Evolutionary conservation across 2,888 invertebrate species (phyloP).

Genomic region (Cantharis rufa): DNA sequence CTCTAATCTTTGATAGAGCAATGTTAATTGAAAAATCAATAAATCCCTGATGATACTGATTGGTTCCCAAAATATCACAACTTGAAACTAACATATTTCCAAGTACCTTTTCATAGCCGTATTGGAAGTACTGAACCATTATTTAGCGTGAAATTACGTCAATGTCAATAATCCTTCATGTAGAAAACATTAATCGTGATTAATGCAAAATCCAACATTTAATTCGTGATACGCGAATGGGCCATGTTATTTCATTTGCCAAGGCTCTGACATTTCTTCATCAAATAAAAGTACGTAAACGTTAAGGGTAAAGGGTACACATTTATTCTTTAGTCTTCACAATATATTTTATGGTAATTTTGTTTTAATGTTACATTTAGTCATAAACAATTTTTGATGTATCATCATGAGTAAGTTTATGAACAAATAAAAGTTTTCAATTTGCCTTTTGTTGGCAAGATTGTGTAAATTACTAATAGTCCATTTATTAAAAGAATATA

Average conservation of each 20-base stretch:
- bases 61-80: neutral
- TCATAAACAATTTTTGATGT: neutral
- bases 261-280: slow-evolving; percentile 31
- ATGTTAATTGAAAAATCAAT: neutral
- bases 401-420: neutral
- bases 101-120: neutral
- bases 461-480: neutral
- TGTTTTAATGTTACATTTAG: neutral
- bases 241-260: slow-evolving; percentile 25
- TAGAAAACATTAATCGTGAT: slow-evolving; percentile 19
- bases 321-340: slow-evolving; percentile 3
- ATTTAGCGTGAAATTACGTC: slow-evolving; percentile 13
- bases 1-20: neutral
- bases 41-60: neutral
- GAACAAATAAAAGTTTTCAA: neutral
- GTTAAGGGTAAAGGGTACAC: slow-evolving; percentile 28
- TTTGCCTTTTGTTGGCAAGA: neutral
- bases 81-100: neutral
- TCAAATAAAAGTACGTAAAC: slow-evolving; percentile 13
- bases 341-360: neutral
- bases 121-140: neutral
- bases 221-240: slow-evolving; percentile 33
- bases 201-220: slow-evolving; percentile 15
- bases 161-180: slow-evolving; percentile 3
- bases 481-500: neutral